Base-by-base conservation (phyloP, 37 sponge, comb jelly and placozoan genomes). In the Axinella damicornis region DNA sequence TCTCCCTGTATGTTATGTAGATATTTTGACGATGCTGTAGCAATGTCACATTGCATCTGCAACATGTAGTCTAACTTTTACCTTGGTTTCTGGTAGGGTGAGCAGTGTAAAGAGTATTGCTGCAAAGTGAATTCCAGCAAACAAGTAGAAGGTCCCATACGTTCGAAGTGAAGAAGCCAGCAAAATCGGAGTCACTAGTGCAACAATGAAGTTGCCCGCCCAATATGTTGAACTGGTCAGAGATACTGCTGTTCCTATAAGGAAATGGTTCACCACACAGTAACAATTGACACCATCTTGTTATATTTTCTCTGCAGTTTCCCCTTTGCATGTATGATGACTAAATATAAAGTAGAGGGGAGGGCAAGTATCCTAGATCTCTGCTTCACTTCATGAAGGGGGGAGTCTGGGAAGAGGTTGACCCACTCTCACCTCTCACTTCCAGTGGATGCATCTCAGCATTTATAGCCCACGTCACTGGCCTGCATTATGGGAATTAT, bases 221-320 rank as follows among this genome's bases (percentile, higher is more conserved):
- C 93, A 92, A 53, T 92, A 89, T 31, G 86, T 82, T 74, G 90
- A 55, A 27, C 90, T 89, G 11, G 93, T 89, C 5, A 92, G 46
- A 32, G 84, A 81, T 37, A 92, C 90, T 36, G 91, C 85, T 22
- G 57, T 52, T 21, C 93, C 85, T 60, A n/a, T n/a, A 89, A 33
- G 24, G 89, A 92, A 77, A 2, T 89, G 89, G 31, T 85, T 92
- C 46, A 92, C 85, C 84, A 92, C 93, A 89, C 93, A 92, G 16
- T 27, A 84, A 85, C 57, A n/a, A n/a, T n/a, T n/a, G n/a, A n/a
- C n/a, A n/a, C n/a, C n/a, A n/a, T n/a, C n/a, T n/a, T n/a, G n/a
- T n/a, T n/a, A n/a, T n/a, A n/a, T n/a, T n/a, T n/a, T n/a, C n/a
- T n/a, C n/a, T n/a, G n/a, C n/a, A n/a, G n/a, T n/a, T n/a, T n/a